These are phyloP conservation scores for Wiebesia pumilae DNA, from an alignment of 1,140 invertebrate species.

Conservation along the genomic window DNA sequence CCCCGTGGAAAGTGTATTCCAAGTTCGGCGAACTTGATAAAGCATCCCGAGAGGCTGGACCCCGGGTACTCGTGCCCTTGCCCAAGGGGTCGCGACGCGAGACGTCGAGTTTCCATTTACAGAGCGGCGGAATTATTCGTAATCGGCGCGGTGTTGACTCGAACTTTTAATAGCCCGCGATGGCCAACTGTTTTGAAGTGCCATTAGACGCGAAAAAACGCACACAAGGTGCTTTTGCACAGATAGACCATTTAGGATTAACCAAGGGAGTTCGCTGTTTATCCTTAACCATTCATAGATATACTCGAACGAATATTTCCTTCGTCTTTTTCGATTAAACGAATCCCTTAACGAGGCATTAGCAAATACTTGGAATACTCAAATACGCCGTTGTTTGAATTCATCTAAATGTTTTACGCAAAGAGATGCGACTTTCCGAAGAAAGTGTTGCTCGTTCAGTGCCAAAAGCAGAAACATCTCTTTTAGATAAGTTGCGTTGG, in stretches of 20 bases:
- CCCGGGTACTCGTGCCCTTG: neutral
- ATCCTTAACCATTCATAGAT: too few relatives aligned
- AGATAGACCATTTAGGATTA: neutral
- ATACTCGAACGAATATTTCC: too few relatives aligned
- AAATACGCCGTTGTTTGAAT: too few relatives aligned
- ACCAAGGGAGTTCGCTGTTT: too few relatives aligned
- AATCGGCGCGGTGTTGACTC: slow-evolving; percentile 6
- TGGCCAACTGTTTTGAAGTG: neutral
- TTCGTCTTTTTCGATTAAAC: too few relatives aligned
- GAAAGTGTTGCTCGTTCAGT: neutral
- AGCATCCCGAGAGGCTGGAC: slow-evolving; percentile 6
- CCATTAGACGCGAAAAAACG: neutral
- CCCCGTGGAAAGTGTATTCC: slow-evolving; percentile 23
- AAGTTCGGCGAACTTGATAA: slow-evolving; percentile 46
- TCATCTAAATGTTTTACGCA: too few relatives aligned
- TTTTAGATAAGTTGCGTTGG: neutral
- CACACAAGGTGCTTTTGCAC: neutral
- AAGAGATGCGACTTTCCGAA: neutral
- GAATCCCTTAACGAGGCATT: too few relatives aligned
- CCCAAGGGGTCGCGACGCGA: neutral
- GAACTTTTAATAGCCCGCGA: neutral
- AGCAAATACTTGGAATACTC: too few relatives aligned
- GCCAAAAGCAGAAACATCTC: neutral
- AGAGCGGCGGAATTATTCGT: neutral
- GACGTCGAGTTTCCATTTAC: neutral